Percentiles rank a stretch among this genome's conserved stretches.
Evolutionary conservation across 2,888 invertebrate species (phyloP).

Genomic region (Mimas tiliae): DNA sequence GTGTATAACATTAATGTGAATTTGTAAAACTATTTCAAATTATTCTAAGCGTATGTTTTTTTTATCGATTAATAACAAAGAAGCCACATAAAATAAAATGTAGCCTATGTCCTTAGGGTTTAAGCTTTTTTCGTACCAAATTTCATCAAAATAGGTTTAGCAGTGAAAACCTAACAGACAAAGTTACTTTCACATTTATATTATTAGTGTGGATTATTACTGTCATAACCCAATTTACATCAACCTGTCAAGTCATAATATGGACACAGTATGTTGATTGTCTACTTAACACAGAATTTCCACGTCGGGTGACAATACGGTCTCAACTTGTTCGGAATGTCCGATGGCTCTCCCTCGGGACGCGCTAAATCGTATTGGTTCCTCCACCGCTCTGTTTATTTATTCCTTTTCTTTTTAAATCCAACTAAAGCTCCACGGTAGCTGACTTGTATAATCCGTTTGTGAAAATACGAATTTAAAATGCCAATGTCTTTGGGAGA

Average conservation of each 20-base stretch:
- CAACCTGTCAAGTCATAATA: not conserved
- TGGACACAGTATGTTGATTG: not conserved
- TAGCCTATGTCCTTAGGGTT: too few species aligned
- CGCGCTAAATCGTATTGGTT: constrained; percentile 74
- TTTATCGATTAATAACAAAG: too few species aligned
- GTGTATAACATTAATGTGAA: too few species aligned
- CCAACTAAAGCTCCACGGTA: constrained; percentile 36
- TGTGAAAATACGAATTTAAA: constrained; percentile 28
- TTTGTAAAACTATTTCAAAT: too few species aligned
- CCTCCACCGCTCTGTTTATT: constrained; percentile 64
- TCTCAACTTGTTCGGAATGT: constrained; percentile 49
- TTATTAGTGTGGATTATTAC: not conserved
- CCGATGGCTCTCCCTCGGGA: constrained; percentile 57
- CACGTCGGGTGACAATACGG: constrained; percentile 66
- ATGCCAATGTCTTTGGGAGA: constrained; percentile 14
- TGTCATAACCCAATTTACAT: not conserved
- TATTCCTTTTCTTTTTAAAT: constrained; percentile 52
- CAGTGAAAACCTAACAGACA: too few species aligned
- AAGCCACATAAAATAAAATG: too few species aligned
- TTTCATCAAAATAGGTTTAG: too few species aligned
- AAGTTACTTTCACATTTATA: too few species aligned
- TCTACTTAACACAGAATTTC: constrained; percentile 19
- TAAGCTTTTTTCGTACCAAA: too few species aligned
- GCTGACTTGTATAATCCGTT: constrained; percentile 41
- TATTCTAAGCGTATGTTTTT: too few species aligned